Evolutionary conservation across 2,113 vertebrate genomes (phyloP), one percentile per base, ranked within the genome.

Genomic region (Eonycteris spelaea): DNA sequence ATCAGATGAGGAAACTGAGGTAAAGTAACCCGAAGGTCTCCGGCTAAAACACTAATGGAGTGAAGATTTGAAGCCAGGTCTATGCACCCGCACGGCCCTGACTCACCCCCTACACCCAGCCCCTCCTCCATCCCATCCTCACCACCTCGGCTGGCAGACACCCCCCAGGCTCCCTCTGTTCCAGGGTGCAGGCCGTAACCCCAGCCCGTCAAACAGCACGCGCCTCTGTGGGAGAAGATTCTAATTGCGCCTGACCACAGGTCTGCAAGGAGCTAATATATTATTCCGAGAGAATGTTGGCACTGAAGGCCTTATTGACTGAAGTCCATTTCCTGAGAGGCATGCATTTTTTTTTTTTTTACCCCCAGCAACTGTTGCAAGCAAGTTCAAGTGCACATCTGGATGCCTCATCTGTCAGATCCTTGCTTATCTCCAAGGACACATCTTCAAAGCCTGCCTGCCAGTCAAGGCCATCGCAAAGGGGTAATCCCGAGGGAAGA

Each of bases 221-320:
- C 7, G 80, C 13, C 84, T 90, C 94, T 74, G 33, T 28, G 79
- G 90, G 88, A 89, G 68, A 88, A 86, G 86, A 79, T 78, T 86
- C 73, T 95, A 79, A 97, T 80, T 97, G 82, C 53, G 40, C 74
- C 96, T 93, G 91, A 93, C 96, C 89, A 26, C 86, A 85, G 51
- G 71, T 92, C 97, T 91, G 78, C 93, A 48, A 94, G 93, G 78
- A 96, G 95, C 91, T 97, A 86, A 95, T 97, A 91, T 96, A 83
- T 94, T 87, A 87, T 95, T 96, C 95, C 74, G 84, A 84, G 82
- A 92, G 79, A 93, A 96, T 48, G 71, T 91, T 2, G 92, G 83
- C 65, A 43, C 86, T 18, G 83, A 91, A 93, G 73, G 95, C 38
- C 79, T 65, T 96, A 92, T 91, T 83, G 89, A 97, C 93, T 83